Percentiles rank a stretch among this genome's conserved stretches.
phyloP scores from a whole-genome alignment of 2,113 vertebrate genomes.

The Tor tambroides region DNA sequence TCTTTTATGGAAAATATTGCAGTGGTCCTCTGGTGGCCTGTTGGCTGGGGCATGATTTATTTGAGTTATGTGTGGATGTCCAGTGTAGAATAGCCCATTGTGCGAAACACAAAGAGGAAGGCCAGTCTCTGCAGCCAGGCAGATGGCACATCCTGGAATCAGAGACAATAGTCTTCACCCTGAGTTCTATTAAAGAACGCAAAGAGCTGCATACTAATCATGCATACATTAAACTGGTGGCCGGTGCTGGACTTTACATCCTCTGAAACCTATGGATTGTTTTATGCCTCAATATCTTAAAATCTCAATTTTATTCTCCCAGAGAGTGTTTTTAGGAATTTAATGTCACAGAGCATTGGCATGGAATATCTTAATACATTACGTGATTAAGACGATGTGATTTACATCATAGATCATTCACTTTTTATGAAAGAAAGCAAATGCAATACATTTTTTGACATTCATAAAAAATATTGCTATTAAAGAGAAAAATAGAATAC shows the following conservation, averaged over 20 bases:
- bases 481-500: neutral
- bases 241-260: slow-evolving; percentile 60
- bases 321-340: neutral
- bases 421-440: neutral
- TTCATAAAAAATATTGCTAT: neutral
- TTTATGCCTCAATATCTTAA: neutral
- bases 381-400: neutral
- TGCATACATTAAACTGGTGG: slow-evolving; percentile 65
- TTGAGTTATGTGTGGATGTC: slow-evolving; percentile 58
- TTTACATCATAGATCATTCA: neutral
- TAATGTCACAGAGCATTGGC: neutral
- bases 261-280: slow-evolving; percentile 67
- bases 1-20: slow-evolving; percentile 38
- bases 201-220: slow-evolving; percentile 60
- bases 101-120: slow-evolving; percentile 59
- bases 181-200: slow-evolving; percentile 59
- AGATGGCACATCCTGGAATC: slow-evolving; percentile 64
- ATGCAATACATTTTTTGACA: neutral
- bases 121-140: slow-evolving; percentile 59
- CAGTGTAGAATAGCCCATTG: slow-evolving; percentile 59
- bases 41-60: slow-evolving; percentile 56
- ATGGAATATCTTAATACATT: neutral
- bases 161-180: slow-evolving; percentile 62
- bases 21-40: slow-evolving; percentile 39
- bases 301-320: neutral